Conservation (phyloP, 1,140 invertebrate species). For the Philopotamus ludificatus region DNA sequence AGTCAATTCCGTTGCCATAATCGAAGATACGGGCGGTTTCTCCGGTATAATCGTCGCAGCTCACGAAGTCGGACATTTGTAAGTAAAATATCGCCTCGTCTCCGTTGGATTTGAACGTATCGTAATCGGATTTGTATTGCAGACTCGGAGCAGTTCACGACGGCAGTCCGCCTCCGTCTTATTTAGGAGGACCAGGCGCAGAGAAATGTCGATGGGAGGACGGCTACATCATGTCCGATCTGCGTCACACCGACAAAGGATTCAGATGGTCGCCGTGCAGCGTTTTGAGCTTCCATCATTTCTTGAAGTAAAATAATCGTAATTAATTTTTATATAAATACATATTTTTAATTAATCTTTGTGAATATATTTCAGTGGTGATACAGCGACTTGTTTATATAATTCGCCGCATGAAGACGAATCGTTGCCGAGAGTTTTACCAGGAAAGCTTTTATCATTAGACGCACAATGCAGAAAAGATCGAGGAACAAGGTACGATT, state of each 20-base stretch:
- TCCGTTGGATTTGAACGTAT: neutral
- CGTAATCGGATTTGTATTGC: constrained; percentile 12
- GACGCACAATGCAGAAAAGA: constrained; percentile 93
- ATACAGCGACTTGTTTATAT: constrained; percentile 90
- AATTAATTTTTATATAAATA: constrained; percentile 16
- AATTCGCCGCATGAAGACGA: constrained; percentile 93
- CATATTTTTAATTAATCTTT: constrained; percentile 14
- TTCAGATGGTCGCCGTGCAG: constrained; percentile 94
- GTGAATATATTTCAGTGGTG: constrained; percentile 66
- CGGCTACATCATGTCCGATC: constrained; percentile 94
- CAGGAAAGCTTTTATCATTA: constrained; percentile 83
- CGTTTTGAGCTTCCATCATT: constrained; percentile 93
- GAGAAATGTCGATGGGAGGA: constrained; percentile 95
- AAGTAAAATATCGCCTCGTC: constrained; percentile 62
- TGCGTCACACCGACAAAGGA: constrained; percentile 90
- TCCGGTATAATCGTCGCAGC: constrained; percentile 95
- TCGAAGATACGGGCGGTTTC: constrained; percentile 94
- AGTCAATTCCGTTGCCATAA: constrained; percentile 94
- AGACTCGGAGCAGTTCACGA: constrained; percentile 93
- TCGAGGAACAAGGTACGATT: constrained; percentile 74
- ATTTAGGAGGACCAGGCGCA: constrained; percentile 91
- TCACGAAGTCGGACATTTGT: constrained; percentile 96
- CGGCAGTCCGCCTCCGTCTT: constrained; percentile 90
- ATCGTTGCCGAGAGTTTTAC: constrained; percentile 81
- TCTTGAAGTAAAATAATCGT: constrained; percentile 73